phyloP scores from a whole-genome alignment of 2,797 vertebrate genomes.

The Ibycter americanus region DNA sequence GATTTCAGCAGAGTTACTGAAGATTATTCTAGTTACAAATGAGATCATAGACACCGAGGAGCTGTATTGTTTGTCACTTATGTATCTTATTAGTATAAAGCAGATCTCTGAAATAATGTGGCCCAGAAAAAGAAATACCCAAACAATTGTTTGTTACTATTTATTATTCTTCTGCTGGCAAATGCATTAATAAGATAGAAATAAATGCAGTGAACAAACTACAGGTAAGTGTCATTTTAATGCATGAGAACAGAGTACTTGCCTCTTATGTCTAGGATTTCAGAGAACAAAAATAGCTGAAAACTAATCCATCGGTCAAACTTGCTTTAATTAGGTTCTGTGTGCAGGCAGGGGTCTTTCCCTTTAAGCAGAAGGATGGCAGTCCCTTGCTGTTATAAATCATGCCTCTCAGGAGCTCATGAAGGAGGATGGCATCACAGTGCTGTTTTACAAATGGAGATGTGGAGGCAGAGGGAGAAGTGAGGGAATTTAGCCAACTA shows the following conservation, averaged over 20 bases:
- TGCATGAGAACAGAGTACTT: not conserved
- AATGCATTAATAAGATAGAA: not conserved
- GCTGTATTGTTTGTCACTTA: not conserved
- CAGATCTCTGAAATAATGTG: not conserved
- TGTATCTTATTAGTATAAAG: accelerated
- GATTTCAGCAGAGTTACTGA: not conserved
- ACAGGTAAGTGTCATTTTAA: not conserved
- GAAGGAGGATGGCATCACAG: not conserved
- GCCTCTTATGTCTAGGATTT: not conserved
- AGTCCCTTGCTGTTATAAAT: not conserved
- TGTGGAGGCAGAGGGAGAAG: not conserved
- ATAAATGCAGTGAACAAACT: not conserved
- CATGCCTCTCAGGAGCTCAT: not conserved
- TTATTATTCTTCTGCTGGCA: not conserved
- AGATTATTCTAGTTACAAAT: not conserved
- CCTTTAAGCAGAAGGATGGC: not conserved
- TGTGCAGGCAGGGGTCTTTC: not conserved
- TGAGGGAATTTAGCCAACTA: not conserved
- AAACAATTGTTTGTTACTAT: not conserved
- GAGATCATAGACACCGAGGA: not conserved
- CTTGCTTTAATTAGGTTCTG: not conserved
- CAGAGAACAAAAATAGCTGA: not conserved
- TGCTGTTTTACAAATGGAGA: not conserved
- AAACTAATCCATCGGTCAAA: accelerated
- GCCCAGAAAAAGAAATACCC: not conserved